A percentile compares a stretch with the other conserved stretches of the same genome.
These are phyloP conservation scores for Drosophila kanapiae DNA, from an alignment of 1,140 invertebrate species.

Conservation along the genomic window DNA sequence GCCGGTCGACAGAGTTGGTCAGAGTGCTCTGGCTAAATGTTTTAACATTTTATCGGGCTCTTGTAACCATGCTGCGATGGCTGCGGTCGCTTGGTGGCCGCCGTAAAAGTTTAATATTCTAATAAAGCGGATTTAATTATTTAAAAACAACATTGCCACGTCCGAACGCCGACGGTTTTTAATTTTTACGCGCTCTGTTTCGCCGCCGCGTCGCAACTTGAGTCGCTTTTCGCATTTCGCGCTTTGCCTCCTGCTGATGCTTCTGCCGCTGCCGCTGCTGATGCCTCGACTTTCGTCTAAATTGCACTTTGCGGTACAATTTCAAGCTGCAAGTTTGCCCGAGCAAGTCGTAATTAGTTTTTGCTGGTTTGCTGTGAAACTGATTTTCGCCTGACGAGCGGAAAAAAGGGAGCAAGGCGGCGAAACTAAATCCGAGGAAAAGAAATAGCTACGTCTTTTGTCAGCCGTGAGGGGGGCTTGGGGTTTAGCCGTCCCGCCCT, in stretches of 20 bases:
- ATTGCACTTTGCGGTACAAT: slow-evolving; percentile 79
- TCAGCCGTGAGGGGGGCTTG: slow-evolving; percentile 40
- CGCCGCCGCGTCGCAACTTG: slow-evolving; percentile 39
- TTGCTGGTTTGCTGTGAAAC: slow-evolving; percentile 72
- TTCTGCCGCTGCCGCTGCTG: slow-evolving; percentile 2
- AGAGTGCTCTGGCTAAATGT: slow-evolving; percentile 53
- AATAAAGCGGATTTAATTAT: slow-evolving; percentile 73
- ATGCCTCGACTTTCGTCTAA: slow-evolving; percentile 56
- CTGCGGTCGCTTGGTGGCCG: slow-evolving; percentile 25
- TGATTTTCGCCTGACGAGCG: slow-evolving; percentile 54
- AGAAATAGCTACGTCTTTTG: slow-evolving; percentile 65
- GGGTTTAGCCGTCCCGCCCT: background rate
- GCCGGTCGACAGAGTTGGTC: slow-evolving; percentile 6
- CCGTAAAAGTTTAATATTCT: slow-evolving; percentile 67
- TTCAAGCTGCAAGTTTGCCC: slow-evolving; percentile 58
- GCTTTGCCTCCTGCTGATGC: slow-evolving; percentile 11
- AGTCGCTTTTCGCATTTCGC: slow-evolving; percentile 43
- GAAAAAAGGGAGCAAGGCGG: background rate
- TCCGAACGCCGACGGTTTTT: slow-evolving; percentile 53
- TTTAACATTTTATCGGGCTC: slow-evolving; percentile 58
- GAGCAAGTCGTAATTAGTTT: slow-evolving; percentile 76
- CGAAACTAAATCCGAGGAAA: slow-evolving; percentile 34
- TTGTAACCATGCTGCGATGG: slow-evolving; percentile 11
- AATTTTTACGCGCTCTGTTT: slow-evolving; percentile 60
- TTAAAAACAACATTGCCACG: slow-evolving; percentile 54